Base-by-base conservation (phyloP, 2,113 vertebrate genomes). In the Agelaius tricolor region DNA sequence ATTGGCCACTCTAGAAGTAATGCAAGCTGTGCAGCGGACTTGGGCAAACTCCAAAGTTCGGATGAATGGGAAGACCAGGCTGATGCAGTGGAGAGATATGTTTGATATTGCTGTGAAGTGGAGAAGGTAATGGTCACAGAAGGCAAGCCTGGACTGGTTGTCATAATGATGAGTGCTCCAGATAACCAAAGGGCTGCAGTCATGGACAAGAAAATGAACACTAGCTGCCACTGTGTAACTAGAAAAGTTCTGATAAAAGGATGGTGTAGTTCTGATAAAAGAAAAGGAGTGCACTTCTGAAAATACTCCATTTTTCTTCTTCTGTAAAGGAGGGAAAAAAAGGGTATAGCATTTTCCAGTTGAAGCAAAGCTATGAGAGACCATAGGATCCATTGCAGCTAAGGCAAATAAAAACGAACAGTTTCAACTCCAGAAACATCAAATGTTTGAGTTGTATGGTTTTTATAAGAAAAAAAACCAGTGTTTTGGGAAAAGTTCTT, bases 61-160 rank as follows among this genome's bases (percentile, higher is more conserved):
- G 51, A 98, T 99, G 95, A 99, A 99, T 41, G 99, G 99, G 55
- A 99, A 99, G 79, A 99, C 99, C 14, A 98, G 99, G 78, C 98
- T 99, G 93, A 99, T 99, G 99, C 99, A 99, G 96, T 99, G 99
- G 99, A 99, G 99, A 94, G 99, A 99, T 97, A 99, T 99, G 99
- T 99, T 99, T 80, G 99, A 99, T 92, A 98, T 99, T 59, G 99
- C 99, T 2, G 99, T 99, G 18, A 99, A 99, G 96, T 99, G 99
- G 99, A 98, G 99, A 97, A 99, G 99, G 99, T 99, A 98, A 96
- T 46, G n/a, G 59, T 65, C 27, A 71, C 39, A 62, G 68, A 39
- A 55, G 30, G 8, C 11, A 46, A 66, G n/a, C 6, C 44, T 77
- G 10, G 2, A 1, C 9, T 80, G 49, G 11, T 73, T 81, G 6